Conservation (phyloP, 1,140 invertebrate genomes). For the Eriosoma lanigerum region DNA sequence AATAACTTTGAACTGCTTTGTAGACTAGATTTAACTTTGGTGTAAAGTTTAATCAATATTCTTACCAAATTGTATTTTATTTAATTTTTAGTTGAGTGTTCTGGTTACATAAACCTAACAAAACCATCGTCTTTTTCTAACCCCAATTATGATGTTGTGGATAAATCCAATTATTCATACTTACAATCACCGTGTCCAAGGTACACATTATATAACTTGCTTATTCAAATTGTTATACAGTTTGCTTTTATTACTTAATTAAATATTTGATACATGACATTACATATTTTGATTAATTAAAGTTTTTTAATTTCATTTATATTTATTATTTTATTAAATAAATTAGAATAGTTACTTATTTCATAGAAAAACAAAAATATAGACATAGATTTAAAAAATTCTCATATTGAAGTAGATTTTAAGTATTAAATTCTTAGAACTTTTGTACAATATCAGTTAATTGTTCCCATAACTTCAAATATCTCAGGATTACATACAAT, state of each 20-base stretch:
- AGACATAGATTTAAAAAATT: too few species aligned
- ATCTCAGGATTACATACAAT: too few species aligned
- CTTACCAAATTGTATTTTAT: constrained; percentile 24
- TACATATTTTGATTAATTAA: too few species aligned
- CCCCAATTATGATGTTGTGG: constrained; percentile 45
- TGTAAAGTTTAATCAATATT: neutral
- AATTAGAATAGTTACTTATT: too few species aligned
- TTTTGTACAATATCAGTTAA: too few species aligned
- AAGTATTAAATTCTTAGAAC: too few species aligned
- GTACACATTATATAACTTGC: constrained; percentile 29
- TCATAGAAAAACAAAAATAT: too few species aligned
- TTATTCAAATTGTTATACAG: neutral
- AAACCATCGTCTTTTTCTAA: constrained; percentile 45
- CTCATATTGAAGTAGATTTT: too few species aligned
- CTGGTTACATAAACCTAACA: constrained; percentile 43
- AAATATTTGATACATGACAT: too few species aligned
- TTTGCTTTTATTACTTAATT: constrained; percentile 7
- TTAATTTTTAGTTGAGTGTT: constrained; percentile 47
- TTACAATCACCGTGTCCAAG: constrained; percentile 46
- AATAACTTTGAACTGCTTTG: neutral
- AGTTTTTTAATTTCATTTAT: too few species aligned
- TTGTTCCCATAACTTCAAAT: too few species aligned
- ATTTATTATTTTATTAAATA: too few species aligned
- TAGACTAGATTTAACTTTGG: neutral
- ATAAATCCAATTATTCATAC: constrained; percentile 31